These are phyloP conservation scores for Lithosia quadra DNA, from an alignment of 2,888 invertebrate species.

Conservation along the genomic window DNA sequence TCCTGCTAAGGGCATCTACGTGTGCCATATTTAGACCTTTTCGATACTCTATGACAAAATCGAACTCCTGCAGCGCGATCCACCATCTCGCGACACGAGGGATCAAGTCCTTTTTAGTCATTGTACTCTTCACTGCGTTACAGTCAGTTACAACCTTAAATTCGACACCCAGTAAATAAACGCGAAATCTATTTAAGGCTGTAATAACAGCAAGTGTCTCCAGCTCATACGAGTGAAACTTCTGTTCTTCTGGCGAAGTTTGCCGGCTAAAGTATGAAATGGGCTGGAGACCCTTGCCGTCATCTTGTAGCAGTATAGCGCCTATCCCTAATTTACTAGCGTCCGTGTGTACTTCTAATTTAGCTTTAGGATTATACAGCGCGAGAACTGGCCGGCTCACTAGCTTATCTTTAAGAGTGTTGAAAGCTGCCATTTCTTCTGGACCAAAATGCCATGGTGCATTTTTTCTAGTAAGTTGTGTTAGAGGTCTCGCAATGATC, in stretches of 20 bases:
- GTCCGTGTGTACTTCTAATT: background rate
- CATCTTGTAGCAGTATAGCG: background rate
- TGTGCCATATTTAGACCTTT: too few relatives aligned
- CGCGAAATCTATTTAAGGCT: slow-evolving; percentile 36
- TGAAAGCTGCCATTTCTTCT: too few relatives aligned
- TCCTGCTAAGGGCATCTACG: too few relatives aligned
- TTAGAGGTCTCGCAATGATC: slow-evolving; percentile 45
- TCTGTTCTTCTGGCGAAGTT: slow-evolving; percentile 38
- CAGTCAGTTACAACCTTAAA: slow-evolving; percentile 33
- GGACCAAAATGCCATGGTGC: too few relatives aligned
- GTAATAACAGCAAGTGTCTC: slow-evolving; percentile 41
- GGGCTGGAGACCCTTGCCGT: too few relatives aligned
- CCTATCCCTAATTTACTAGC: slow-evolving; percentile 8
- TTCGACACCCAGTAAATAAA: slow-evolving; percentile 34
- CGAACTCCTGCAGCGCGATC: slow-evolving; percentile 12
- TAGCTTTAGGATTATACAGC: background rate
- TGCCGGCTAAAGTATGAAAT: slow-evolving; percentile 37
- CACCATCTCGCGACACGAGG: slow-evolving; percentile 10
- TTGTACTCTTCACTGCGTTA: background rate
- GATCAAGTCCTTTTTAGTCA: background rate
- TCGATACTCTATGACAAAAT: too few relatives aligned
- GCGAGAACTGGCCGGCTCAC: background rate
- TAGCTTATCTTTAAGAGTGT: too few relatives aligned
- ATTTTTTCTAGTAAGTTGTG: slow-evolving; percentile 20
- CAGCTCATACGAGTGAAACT: slow-evolving; percentile 42